Evolutionary conservation across 2,888 invertebrate genomes (phyloP), one percentile per base, ranked within the genome.

Genomic region (Stenurella melanura): DNA sequence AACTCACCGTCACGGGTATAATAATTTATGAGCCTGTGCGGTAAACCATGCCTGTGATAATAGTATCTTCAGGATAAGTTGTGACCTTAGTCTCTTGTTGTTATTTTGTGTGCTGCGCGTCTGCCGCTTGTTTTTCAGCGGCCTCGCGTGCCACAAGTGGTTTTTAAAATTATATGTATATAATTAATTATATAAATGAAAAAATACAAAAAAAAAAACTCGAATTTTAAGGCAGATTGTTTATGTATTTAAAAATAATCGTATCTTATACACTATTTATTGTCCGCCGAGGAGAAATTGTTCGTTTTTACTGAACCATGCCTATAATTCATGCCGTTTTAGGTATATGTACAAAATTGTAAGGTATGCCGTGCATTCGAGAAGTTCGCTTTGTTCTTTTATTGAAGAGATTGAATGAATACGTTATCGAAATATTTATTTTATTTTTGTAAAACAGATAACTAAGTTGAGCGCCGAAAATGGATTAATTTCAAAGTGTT

Each of bases 11-110:
- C 57, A 50, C 70, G 70, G 69, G 79, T 68, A 21, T 57, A 77
- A 79, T 73, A 71, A 70, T 73, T 74, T 57, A 26, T 70, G 56
- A 30, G 78, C 82, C 84, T 83, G 80, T 83, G 82, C 85, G 87
- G 86, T 86, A 88, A 91, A 92, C 91, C 91, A 92, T 91, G 92
- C 93, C 93, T 92, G 93, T 93, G 93, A 93, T 93, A 92, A 92
- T 92, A 92, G 92, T 92, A 92, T 92, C 91, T 92, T 92, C 92
- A 92, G 92, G 92, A 92, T 92, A 92, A 92, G 92, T 92, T 92
- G 92, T 92, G 92, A 92, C 92, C 92, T 92, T 92, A 92, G 92
- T 92, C 91, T 92, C 91, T 92, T 88, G 89, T 90, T 90, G 89
- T 90, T 90, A 89, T 90, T 89, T 89, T 89, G 89, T 87, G 82